Conservation (phyloP, 2,797 vertebrate species). For the Pelodytes ibericus region DNA sequence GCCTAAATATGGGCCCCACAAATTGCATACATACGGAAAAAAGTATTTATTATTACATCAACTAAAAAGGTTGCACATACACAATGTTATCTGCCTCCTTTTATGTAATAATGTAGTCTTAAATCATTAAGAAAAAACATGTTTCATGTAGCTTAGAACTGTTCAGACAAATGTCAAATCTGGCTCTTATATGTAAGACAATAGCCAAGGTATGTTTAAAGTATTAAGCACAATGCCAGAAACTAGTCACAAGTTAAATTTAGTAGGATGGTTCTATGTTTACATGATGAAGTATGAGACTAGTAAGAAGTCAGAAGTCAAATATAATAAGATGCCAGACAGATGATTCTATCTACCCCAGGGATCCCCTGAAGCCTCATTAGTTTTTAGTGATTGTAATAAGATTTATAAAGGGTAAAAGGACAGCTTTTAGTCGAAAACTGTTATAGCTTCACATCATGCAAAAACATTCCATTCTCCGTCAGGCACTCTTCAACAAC, state of each 20-base stretch:
- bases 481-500: conserved; percentile 25
- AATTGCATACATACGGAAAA: not conserved
- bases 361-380: conserved; percentile 54
- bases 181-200: conserved; percentile 35
- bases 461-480: conserved; percentile 25
- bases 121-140: conserved; percentile 12
- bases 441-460: conserved; percentile 36
- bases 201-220: conserved; percentile 52
- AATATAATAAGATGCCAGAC: conserved; percentile 54
- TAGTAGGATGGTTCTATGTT: conserved; percentile 53
- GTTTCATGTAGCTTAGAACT: conserved; percentile 25
- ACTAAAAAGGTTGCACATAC: not conserved
- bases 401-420: conserved; percentile 58
- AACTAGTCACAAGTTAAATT: conserved; percentile 47
- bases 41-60: not conserved
- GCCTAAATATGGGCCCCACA: not conserved
- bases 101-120: conserved; percentile 8
- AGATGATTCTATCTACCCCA: conserved; percentile 55
- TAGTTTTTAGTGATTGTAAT: conserved; percentile 57
- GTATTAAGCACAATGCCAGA: conserved; percentile 41
- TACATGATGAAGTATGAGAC: conserved; percentile 52
- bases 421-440: conserved; percentile 54
- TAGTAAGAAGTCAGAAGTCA: conserved; percentile 45
- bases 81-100: not conserved
- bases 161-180: conserved; percentile 18